Conservation (phyloP, 2,113 vertebrate genomes). For the Lampris incognitus region DNA sequence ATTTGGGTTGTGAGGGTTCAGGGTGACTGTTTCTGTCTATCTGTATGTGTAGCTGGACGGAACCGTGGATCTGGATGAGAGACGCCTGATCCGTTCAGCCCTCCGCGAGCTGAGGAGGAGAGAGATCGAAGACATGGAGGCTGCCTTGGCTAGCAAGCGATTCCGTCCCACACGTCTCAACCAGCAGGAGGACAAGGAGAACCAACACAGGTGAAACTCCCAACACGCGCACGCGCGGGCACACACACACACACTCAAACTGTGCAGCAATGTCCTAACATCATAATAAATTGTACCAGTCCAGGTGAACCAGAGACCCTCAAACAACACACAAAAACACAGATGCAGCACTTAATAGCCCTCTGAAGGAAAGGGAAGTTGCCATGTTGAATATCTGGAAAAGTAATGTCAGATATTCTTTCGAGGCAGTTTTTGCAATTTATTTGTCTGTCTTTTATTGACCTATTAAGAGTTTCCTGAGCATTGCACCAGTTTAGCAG, state of each 20-base stretch:
- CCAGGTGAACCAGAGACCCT: slow-evolving; percentile 44
- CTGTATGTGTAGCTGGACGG: slow-evolving; percentile 85
- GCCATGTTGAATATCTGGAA: slow-evolving; percentile 41
- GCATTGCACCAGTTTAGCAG: slow-evolving; percentile 14
- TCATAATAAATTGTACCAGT: slow-evolving; percentile 26
- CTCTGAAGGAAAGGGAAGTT: slow-evolving; percentile 15
- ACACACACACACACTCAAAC: slow-evolving; percentile 11
- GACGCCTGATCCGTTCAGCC: slow-evolving; percentile 91
- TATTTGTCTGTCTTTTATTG: slow-evolving; percentile 15
- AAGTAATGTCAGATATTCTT: slow-evolving; percentile 33
- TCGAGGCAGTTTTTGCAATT: slow-evolving; percentile 15
- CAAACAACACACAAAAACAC: slow-evolving; percentile 41
- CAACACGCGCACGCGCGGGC: slow-evolving; percentile 2
- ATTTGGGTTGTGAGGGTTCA: slow-evolving; percentile 16
- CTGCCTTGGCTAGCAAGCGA: slow-evolving; percentile 91
- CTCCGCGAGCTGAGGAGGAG: slow-evolving; percentile 91
- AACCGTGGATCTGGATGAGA: slow-evolving; percentile 90
- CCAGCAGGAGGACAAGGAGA: slow-evolving; percentile 93
- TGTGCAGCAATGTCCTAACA: slow-evolving; percentile 5
- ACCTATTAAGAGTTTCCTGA: background rate
- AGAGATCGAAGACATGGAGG: slow-evolving; percentile 92
- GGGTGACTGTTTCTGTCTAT: slow-evolving; percentile 19
- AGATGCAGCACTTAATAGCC: slow-evolving; percentile 34
- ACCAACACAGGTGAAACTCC: slow-evolving; percentile 87
- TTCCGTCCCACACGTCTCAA: slow-evolving; percentile 86